Evolutionary conservation across 2,113 vertebrate species (phyloP), one percentile per base, ranked within the genome.

Genomic region (Ceyx margarethae): DNA sequence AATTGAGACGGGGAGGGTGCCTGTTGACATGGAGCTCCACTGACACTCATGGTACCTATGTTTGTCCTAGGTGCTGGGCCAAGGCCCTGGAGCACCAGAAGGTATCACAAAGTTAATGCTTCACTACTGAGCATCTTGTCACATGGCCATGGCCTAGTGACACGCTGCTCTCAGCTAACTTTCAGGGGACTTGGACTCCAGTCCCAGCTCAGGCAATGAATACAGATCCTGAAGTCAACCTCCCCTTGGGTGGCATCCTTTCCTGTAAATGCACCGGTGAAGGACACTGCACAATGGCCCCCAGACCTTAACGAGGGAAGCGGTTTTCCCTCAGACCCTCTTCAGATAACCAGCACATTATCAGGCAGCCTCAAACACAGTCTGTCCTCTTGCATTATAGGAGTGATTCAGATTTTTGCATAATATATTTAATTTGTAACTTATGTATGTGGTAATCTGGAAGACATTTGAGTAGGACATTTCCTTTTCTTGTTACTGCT

Each of bases 401-500:
- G 15, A 92, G n/a, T 28, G 23, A 66, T 78, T 67, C 60, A 58
- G 58, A 86, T 67, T 93, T 96, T 64, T 80, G 31, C 54, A 64
- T 33, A 85, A 67, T 57, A 33, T 43, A 35, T 79, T 85, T 91
- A 48, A 72, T 89, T 87, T 89, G 43, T 69, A 66, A 77, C n/a
- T 88, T 81, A 37, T 3, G 28, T 61, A 62, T 40, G 43, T 17
- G 48, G 31, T 20, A 76, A 65, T 75, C 46, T 76, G 65, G 43
- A 35, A 67, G 76, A 81, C 15, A 29, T 81, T 31, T 75, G 67
- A 87, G 78, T 83, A 67, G 57, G 48, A 89, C 22, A 23, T 79
- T 94, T 91, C 62, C 21, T 94, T 94, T 96, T 89, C 83, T 42
- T 50, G 66, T 90, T 95, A 65, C 90, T 96, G 91, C 93, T 95